Evolutionary conservation across 2,888 invertebrate species (phyloP).

Genomic region (Mayetiola destructor): DNA sequence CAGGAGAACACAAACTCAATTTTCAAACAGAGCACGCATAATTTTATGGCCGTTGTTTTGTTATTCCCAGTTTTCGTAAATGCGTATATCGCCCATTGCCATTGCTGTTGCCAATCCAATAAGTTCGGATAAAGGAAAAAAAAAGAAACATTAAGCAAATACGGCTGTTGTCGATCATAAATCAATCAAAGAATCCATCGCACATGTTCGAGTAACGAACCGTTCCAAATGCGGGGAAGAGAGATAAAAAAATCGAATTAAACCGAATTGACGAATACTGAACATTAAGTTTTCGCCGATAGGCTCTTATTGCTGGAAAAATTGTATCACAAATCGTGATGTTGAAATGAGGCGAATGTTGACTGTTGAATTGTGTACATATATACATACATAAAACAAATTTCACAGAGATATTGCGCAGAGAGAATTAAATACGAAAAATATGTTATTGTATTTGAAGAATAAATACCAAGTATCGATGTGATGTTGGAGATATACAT

Average conservation of each 20-base stretch:
- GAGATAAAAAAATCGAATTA: too few species aligned
- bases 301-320: not conserved
- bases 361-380: not conserved
- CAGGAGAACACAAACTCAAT: not conserved
- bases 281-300: not conserved
- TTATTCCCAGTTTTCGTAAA: too few species aligned
- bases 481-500: too few species aligned
- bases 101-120: not conserved
- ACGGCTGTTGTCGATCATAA: conserved; percentile 13
- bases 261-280: too few species aligned
- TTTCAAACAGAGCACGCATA: not conserved
- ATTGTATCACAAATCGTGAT: not conserved
- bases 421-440: not conserved
- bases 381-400: too few species aligned
- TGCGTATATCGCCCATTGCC: too few species aligned
- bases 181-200: conserved; percentile 8
- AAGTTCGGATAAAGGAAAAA: not conserved
- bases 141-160: not conserved
- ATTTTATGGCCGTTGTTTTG: too few species aligned
- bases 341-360: not conserved
- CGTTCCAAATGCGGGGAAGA: not conserved
- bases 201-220: not conserved
- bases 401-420: not conserved
- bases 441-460: not conserved
- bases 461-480: not conserved